These are phyloP conservation scores for pig (Sus scrofa) DNA, from an alignment of 2,113 vertebrate genomes.

Conservation along the genomic window T2T-Sscrofa CM000824.6:149242501-149243000, in stretches of 20 bases:
- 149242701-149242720: not conserved
- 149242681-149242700: not conserved
- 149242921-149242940: not conserved
- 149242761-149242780: not conserved
- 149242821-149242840: not conserved
- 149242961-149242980: not conserved
- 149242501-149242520: not conserved
- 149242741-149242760: not conserved
- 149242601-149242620: not conserved
- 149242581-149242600: not conserved
- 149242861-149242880: not conserved
- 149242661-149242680: not conserved
- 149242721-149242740: not conserved
- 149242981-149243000: not conserved
- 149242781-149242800: not conserved
- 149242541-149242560: not conserved
- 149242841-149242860: not conserved
- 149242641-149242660: not conserved
- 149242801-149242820: not conserved
- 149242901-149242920: not conserved
- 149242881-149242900: not conserved
- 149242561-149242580: not conserved
- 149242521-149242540: not conserved
- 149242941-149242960: not conserved
- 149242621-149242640: not conserved